Evolutionary conservation across 2,113 vertebrate genomes (phyloP).

Genomic region (Malurus melanocephalus): DNA sequence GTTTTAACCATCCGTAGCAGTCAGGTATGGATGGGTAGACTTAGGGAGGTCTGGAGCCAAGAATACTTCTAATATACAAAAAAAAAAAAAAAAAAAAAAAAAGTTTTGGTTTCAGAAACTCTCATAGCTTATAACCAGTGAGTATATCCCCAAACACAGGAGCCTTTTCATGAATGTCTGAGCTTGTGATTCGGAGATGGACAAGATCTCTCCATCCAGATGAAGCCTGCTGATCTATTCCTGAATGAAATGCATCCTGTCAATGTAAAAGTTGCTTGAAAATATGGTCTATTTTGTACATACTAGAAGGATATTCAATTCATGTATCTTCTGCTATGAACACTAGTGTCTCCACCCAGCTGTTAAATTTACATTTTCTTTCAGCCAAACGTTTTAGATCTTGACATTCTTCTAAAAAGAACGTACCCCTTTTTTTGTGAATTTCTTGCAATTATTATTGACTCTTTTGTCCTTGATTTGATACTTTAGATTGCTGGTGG

Average conservation of each 20-base stretch:
- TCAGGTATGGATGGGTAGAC: not conserved
- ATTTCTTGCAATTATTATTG: not conserved
- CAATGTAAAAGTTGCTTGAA: not conserved
- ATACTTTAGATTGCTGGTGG: not conserved
- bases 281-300: not conserved
- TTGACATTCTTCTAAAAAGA: not conserved
- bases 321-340: not conserved
- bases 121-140: not conserved
- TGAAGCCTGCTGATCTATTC: not conserved
- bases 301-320: not conserved
- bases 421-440: fast-evolving
- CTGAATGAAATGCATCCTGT: not conserved
- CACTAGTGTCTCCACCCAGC: not conserved
- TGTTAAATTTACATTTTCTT: not conserved
- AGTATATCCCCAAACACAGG: not conserved
- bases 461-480: not conserved
- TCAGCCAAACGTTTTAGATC: not conserved
- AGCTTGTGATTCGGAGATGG: not conserved
- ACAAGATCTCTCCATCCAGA: not conserved
- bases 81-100: not conserved
- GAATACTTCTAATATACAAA: not conserved
- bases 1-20: not conserved
- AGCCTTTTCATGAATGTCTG: not conserved
- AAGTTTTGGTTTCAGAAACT: not conserved
- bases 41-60: not conserved